Percentiles rank a stretch among this genome's conserved stretches.
These are phyloP conservation scores for Corythoichthys haematopterus DNA, from an alignment of 2,113 vertebrate species.

Conservation along the genomic window DNA sequence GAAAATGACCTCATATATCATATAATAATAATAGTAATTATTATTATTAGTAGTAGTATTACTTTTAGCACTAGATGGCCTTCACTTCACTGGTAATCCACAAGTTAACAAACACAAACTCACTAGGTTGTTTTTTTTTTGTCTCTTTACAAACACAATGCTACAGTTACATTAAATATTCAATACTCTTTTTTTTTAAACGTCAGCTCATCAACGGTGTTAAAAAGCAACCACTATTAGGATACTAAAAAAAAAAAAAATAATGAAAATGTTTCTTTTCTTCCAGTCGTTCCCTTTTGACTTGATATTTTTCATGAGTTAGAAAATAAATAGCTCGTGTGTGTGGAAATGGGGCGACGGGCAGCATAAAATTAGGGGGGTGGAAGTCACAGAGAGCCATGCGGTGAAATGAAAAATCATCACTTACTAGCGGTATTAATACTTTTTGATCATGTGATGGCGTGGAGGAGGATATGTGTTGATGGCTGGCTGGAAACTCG, in stretches of 20 bases:
- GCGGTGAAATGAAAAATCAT: conserved; percentile 43
- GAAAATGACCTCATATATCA: conserved; percentile 79
- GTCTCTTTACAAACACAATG: conserved; percentile 82
- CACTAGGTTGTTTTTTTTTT: conserved; percentile 70
- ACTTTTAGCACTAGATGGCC: conserved; percentile 81
- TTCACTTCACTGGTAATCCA: conserved; percentile 82
- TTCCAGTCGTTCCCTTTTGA: conserved; percentile 78
- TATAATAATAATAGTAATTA: neutral
- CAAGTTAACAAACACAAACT: conserved; percentile 83
- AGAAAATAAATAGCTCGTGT: conserved; percentile 75
- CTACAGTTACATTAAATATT: conserved; percentile 85
- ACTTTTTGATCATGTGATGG: conserved; percentile 4
- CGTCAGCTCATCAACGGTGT: conserved; percentile 83
- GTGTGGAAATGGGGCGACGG: conserved; percentile 69
- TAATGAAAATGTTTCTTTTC: conserved; percentile 67
- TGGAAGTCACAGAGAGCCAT: conserved; percentile 69
- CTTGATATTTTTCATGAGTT: conserved; percentile 75
- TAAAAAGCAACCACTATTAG: conserved; percentile 82
- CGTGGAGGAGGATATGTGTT: neutral
- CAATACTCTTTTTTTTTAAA: conserved; percentile 73
- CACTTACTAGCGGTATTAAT: neutral
- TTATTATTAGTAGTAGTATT: neutral
- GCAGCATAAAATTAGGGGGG: conserved; percentile 75
- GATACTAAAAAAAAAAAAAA: conserved; percentile 69
- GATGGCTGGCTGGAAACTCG: conserved; percentile 55